Evolutionary conservation across 2,113 vertebrate genomes (phyloP).

Genomic region (Piaya cayana): DNA sequence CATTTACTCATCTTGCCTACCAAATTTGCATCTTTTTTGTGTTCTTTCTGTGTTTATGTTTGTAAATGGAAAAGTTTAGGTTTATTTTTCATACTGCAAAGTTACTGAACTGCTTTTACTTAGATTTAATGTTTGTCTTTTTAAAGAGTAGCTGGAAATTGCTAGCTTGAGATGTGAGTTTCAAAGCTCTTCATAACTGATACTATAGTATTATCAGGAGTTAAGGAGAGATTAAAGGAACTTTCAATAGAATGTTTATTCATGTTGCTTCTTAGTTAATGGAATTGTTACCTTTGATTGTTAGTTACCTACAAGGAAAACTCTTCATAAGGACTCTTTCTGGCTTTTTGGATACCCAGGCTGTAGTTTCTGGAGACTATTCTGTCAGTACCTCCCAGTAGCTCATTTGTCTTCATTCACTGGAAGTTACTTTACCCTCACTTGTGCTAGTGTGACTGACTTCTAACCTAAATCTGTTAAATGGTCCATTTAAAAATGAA

Average conservation of each 20-base stretch:
- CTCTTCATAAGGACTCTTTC: background rate
- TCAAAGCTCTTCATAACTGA: background rate
- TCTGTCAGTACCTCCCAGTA: background rate
- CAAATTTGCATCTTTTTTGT: background rate
- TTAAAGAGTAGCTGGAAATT: background rate
- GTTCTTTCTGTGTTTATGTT: background rate
- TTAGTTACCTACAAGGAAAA: background rate
- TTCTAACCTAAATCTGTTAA: background rate
- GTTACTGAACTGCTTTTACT: background rate
- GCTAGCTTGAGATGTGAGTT: background rate
- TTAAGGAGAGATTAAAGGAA: background rate
- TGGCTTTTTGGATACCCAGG: background rate
- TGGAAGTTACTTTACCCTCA: background rate
- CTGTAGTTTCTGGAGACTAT: background rate
- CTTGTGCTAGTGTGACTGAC: background rate
- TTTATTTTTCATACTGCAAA: background rate
- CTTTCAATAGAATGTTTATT: background rate
- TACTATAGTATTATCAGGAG: background rate
- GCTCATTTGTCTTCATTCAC: background rate
- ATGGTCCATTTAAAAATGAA: background rate
- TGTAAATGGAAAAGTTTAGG: background rate
- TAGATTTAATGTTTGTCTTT: background rate
- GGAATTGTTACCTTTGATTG: background rate
- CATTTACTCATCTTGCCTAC: background rate
- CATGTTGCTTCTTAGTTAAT: background rate